These are phyloP conservation scores for Drosophila eugracilis DNA, from an alignment of 1,140 invertebrate genomes.

Conservation along the genomic window DNA sequence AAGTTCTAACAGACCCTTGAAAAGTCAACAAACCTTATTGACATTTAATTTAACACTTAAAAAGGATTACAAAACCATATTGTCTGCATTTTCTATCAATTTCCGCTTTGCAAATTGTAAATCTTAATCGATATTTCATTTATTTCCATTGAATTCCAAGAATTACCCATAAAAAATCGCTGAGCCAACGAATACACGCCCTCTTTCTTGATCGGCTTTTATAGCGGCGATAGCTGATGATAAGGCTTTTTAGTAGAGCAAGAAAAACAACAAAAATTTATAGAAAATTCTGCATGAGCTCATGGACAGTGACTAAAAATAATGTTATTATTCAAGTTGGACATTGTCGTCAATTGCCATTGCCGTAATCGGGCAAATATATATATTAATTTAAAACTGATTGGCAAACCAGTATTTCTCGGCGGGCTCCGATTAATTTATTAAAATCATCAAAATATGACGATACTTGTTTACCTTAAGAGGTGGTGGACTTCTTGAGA, in stretches of 20 bases:
- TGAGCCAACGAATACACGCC: constrained; percentile 31
- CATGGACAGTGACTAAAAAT: constrained; percentile 73
- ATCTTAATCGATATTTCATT: constrained; percentile 37
- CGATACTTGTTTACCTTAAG: constrained; percentile 65
- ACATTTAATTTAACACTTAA: constrained; percentile 22
- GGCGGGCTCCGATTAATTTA: constrained; percentile 52
- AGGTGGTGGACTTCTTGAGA: constrained; percentile 23
- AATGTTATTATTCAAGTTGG: constrained; percentile 51
- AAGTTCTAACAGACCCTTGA: background rate
- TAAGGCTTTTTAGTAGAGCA: constrained; percentile 11
- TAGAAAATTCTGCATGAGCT: constrained; percentile 52
- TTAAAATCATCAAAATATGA: constrained; percentile 64
- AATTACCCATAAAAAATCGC: constrained; percentile 45
- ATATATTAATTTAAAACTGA: constrained; percentile 78
- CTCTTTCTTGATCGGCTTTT: constrained; percentile 53
- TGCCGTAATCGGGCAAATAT: constrained; percentile 45
- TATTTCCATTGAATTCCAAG: constrained; percentile 32
- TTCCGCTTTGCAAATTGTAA: constrained; percentile 43
- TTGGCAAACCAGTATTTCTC: constrained; percentile 35
- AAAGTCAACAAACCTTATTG: background rate
- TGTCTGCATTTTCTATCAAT: constrained; percentile 26
- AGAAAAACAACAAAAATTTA: background rate
- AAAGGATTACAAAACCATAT: constrained; percentile 17
- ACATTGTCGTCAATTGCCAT: constrained; percentile 60
- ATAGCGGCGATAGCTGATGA: constrained; percentile 27